phyloP scores from a whole-genome alignment of 2,797 vertebrate species.

The Fistularia commersonii region DNA sequence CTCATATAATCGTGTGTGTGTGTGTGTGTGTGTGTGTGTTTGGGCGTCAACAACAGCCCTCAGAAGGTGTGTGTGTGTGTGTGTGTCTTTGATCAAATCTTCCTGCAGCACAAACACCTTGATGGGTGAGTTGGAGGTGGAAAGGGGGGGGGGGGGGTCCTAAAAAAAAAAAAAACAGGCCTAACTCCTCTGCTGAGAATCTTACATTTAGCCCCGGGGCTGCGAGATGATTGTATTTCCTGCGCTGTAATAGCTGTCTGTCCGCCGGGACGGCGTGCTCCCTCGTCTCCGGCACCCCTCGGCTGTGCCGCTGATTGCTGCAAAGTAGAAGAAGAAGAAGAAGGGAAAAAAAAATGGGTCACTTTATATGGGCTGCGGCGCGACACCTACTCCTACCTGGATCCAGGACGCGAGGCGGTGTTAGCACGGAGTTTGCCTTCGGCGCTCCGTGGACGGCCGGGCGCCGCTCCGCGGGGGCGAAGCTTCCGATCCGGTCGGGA shows the following conservation, averaged over 20 bases:
- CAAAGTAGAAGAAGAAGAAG: slow-evolving; percentile 15
- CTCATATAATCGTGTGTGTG: too few species aligned
- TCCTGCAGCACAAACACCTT: slow-evolving; percentile 33
- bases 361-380: slow-evolving; percentile 49
- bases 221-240: slow-evolving; percentile 71
- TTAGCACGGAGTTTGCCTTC: too few species aligned
- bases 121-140: too few species aligned
- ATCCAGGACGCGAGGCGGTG: slow-evolving; percentile 36
- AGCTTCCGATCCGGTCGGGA: too few species aligned
- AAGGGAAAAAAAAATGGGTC: slow-evolving; percentile 64
- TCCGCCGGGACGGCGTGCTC: slow-evolving; percentile 59
- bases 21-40: too few species aligned
- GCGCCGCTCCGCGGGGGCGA: too few species aligned
- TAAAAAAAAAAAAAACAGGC: slow-evolving; percentile 48
- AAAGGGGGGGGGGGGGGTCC: slow-evolving; percentile 17
- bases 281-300: slow-evolving; percentile 52
- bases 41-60: slow-evolving; percentile 20
- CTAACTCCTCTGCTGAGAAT: slow-evolving; percentile 43
- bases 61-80: slow-evolving; percentile 28
- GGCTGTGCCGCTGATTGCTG: slow-evolving; percentile 60
- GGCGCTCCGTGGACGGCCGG: too few species aligned
- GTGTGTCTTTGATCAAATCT: slow-evolving; percentile 48
- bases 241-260: slow-evolving; percentile 61
- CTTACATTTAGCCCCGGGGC: slow-evolving; percentile 64
- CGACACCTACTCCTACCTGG: slow-evolving; percentile 37